Base-by-base conservation (phyloP, 2,797 vertebrate genomes). In the Craterocephalus amniculus region DNA sequence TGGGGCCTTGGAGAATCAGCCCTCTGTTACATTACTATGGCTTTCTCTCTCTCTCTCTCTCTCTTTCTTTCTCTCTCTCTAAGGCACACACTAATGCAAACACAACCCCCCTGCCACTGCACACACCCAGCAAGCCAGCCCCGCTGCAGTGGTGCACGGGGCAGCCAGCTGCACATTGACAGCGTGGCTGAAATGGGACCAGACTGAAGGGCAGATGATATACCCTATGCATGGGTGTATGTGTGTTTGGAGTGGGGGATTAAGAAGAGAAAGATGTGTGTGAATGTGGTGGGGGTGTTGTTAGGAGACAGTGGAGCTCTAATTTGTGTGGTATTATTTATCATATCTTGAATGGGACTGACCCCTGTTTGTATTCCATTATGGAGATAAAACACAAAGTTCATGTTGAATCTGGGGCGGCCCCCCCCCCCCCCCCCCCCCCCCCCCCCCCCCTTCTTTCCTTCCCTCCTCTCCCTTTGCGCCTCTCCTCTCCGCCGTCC, bases 21-120 rank as follows among this genome's bases (percentile, higher is more conserved):
- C 94, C 95, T 94, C 89, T 87, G 93, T 94, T 95, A 94, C 95
- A 95, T 95, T 96, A 95, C 94, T 95, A 91, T 93, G 89, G 90
- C 92, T 92, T 80, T 69, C 77, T 83, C 74, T 87, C 75, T 59
- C 68, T 43, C 70, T 56, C 67, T 38, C 71, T 58, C 76, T 63
- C 70, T 63, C 73, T 64, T n/a, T n/a, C n/a, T n/a, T n/a, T n/a
- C n/a, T n/a, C n/a, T n/a, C n/a, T n/a, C n/a, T n/a, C n/a, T n/a
- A n/a, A n/a, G n/a, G n/a, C n/a, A n/a, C n/a, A n/a, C 76, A 74
- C 64, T 65, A 70, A 83, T 81, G 82, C 80, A 84, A 84, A 84
- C 76, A 83, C 75, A 73, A 11, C 66, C 69, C 55, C 59, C 54
- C 58, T n/a, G 31, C 65, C 62, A 48, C 40, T 72, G 58, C 61